Evolutionary conservation across 2,888 invertebrate species (phyloP).

Genomic region (Chesias legatella): DNA sequence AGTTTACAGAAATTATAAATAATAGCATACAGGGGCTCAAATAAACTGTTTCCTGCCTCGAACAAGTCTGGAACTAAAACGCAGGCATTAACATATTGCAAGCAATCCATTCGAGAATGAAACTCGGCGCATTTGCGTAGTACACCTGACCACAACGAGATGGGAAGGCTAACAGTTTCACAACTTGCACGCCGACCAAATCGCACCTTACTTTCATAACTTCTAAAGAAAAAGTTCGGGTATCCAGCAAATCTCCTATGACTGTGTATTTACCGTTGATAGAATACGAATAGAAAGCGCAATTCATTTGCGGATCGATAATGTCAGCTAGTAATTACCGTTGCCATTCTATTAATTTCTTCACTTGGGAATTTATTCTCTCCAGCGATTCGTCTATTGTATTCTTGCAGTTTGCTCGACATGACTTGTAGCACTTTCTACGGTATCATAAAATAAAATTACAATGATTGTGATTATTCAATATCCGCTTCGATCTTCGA

Average conservation of each 20-base stretch:
- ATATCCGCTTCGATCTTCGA: conserved; percentile 26
- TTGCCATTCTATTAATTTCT: conserved; percentile 48
- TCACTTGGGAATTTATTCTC: conserved; percentile 40
- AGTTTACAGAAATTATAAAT: background rate
- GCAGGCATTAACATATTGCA: conserved; percentile 25
- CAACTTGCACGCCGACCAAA: conserved; percentile 55
- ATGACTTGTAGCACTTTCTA: conserved; percentile 46
- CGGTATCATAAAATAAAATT: conserved; percentile 18
- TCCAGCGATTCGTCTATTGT: conserved; percentile 48
- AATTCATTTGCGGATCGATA: conserved; percentile 40
- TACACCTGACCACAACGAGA: conserved; percentile 52
- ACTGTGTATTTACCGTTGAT: conserved; percentile 31
- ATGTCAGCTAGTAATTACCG: conserved; percentile 41
- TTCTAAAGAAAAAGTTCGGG: conserved; percentile 22
- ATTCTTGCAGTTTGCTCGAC: conserved; percentile 39
- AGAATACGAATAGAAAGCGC: conserved; percentile 47
- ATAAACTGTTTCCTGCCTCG: conserved; percentile 34
- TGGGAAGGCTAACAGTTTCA: conserved; percentile 62
- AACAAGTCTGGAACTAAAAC: conserved; percentile 21
- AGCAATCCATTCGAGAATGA: conserved; percentile 22
- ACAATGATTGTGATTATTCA: conserved; percentile 27
- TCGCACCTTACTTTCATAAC: conserved; percentile 39
- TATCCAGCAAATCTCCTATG: conserved; percentile 24
- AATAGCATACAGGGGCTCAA: background rate
- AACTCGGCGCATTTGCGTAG: conserved; percentile 46